Conservation (phyloP, 2,113 vertebrate genomes). For the Oncorhynchus kisutch region DNA sequence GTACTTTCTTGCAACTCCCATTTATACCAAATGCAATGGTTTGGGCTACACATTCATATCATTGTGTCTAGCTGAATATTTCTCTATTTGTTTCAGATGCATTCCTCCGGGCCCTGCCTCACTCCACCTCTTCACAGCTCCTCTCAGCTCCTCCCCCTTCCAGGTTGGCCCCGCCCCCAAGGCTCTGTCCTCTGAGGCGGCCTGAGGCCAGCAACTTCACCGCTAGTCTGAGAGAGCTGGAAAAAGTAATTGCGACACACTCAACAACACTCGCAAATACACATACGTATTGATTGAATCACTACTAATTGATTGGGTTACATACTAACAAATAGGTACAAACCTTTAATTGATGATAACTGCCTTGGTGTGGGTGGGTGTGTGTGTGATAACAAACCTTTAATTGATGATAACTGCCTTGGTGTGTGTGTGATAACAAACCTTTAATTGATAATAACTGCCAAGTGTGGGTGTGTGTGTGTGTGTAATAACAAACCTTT, state of each 20-base stretch:
- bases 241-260: slow-evolving; percentile 79
- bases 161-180: slow-evolving; percentile 73
- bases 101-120: slow-evolving; percentile 82
- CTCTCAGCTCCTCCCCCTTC: slow-evolving; percentile 66
- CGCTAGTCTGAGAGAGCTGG: slow-evolving; percentile 89
- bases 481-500: no score
- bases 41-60: no score
- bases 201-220: slow-evolving; percentile 91
- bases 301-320: no score
- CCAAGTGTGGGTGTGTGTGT: no score
- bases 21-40: no score
- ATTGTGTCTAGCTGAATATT: neutral
- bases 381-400: no score
- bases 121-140: slow-evolving; percentile 58
- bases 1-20: no score
- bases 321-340: no score
- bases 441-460: no score
- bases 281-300: no score
- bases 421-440: neutral
- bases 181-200: slow-evolving; percentile 83
- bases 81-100: slow-evolving; percentile 75
- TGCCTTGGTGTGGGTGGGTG: no score
- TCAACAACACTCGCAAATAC: neutral
- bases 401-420: neutral
- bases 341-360: neutral